Evolutionary conservation across 2,113 vertebrate genomes (phyloP).

Genomic region (Pterocles burchelli): DNA sequence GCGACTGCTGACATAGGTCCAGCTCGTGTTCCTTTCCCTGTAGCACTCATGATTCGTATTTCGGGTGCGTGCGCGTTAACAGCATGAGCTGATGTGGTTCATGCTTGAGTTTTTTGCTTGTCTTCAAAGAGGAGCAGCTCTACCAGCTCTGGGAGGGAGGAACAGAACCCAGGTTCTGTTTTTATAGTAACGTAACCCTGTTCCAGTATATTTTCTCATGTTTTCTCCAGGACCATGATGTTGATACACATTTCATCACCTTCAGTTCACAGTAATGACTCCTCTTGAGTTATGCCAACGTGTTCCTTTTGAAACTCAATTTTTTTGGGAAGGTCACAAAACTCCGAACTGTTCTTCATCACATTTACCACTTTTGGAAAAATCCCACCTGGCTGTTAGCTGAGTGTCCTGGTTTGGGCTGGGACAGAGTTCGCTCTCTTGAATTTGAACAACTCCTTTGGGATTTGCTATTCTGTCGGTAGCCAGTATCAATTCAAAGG

Average conservation of each 20-base stretch:
- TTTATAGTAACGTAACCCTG: fast-evolving
- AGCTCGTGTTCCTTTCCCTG: not conserved
- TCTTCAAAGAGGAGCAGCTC: not conserved
- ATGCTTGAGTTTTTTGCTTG: not conserved
- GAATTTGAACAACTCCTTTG: not conserved
- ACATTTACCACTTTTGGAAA: not conserved
- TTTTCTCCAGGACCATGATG: not conserved
- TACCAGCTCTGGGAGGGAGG: not conserved
- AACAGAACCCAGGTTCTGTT: not conserved
- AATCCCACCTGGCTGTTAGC: fast-evolving
- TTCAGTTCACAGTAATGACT: not conserved
- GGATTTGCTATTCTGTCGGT: fast-evolving
- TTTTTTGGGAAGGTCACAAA: not conserved
- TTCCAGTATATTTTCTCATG: not conserved
- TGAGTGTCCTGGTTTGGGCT: not conserved
- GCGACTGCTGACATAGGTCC: not conserved
- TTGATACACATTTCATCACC: not conserved
- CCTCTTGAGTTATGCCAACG: fast-evolving
- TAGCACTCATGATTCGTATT: not conserved
- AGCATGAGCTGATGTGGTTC: not conserved
- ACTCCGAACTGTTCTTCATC: fast-evolving
- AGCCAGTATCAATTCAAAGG: not conserved
- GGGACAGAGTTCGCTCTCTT: too few species aligned
- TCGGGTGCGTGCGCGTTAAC: not conserved
- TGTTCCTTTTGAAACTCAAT: not conserved